phyloP scores from a whole-genome alignment of 2,113 vertebrate genomes.

The Oxyruncus cristatus region DNA sequence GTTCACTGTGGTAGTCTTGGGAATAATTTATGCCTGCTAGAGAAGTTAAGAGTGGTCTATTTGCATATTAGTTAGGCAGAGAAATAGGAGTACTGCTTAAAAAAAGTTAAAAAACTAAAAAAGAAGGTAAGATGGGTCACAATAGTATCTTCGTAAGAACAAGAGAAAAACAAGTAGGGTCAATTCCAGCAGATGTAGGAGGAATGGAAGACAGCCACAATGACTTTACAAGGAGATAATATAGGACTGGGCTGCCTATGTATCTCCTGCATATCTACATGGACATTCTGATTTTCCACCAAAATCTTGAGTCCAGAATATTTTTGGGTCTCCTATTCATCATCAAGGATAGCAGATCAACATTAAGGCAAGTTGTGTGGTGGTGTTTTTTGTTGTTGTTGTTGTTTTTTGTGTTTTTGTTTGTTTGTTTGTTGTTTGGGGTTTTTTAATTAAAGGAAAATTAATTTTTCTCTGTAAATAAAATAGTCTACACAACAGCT shows the following conservation, averaged over 20 bases:
- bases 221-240: not conserved
- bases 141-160: not conserved
- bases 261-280: not conserved
- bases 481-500: not conserved
- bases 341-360: not conserved
- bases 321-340: not conserved
- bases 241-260: not conserved
- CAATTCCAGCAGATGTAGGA: not conserved
- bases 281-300: not conserved
- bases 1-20: not conserved
- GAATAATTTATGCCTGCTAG: not conserved
- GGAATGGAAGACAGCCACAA: not conserved
- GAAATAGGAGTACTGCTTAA: not conserved
- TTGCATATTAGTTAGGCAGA: not conserved
- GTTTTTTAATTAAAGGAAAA: not conserved
- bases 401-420: not conserved
- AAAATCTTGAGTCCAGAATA: not conserved
- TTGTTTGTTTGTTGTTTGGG: not conserved
- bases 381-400: not conserved
- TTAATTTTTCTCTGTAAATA: no score
- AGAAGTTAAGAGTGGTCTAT: not conserved
- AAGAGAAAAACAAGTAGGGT: not conserved
- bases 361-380: not conserved
- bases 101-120: not conserved
- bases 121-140: no score